Percentiles rank a stretch among this genome's conserved stretches.
Evolutionary conservation across 2,113 vertebrate species (phyloP).

Genomic region (Stigmatopora argus): DNA sequence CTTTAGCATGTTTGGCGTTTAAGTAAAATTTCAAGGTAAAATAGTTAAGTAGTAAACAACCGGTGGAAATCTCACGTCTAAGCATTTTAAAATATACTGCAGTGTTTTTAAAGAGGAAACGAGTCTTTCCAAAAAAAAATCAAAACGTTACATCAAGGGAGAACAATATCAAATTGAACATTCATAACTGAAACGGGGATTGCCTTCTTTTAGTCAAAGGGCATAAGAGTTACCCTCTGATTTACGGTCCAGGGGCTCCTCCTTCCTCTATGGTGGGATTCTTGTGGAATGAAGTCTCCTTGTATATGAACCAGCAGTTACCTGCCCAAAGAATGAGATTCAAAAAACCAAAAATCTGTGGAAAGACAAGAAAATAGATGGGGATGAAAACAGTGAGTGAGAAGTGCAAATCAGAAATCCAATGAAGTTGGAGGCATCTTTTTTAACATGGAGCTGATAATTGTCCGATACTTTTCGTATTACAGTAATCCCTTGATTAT

Average conservation of each 20-base stretch:
- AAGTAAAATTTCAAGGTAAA: not conserved
- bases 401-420: not conserved
- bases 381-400: not conserved
- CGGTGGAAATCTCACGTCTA: constrained; percentile 1
- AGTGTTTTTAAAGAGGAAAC: constrained; percentile 8
- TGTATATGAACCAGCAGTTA: constrained; percentile 95
- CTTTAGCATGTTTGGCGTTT: not conserved
- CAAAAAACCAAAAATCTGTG: constrained; percentile 89
- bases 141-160: not conserved
- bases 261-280: constrained; percentile 63
- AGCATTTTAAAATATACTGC: not conserved
- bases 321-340: constrained; percentile 90
- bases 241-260: constrained; percentile 45
- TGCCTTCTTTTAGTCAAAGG: constrained; percentile 21
- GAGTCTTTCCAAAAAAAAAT: not conserved
- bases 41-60: constrained; percentile 5
- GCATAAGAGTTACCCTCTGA: not conserved
- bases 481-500: too few relatives aligned
- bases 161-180: not conserved
- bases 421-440: too few relatives aligned
- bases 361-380: constrained; percentile 19
- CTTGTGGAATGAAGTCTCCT: constrained; percentile 86
- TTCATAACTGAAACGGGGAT: not conserved
- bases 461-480: too few relatives aligned
- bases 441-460: too few relatives aligned